Base-by-base conservation (phyloP, 2,888 invertebrate genomes). In the Phyllotreta striolata region DNA sequence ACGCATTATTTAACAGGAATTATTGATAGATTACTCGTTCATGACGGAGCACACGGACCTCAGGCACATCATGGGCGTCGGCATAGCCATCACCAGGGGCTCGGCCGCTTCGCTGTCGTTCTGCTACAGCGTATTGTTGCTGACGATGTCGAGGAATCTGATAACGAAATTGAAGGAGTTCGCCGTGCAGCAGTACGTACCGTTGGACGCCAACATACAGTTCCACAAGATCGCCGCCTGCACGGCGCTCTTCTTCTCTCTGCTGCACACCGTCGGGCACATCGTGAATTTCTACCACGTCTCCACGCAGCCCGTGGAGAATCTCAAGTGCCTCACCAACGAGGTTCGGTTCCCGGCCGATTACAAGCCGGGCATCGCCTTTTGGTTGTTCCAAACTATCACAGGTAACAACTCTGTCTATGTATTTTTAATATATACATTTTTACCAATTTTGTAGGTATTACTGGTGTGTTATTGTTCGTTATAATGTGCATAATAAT, bases 221-320 rank as follows among this genome's bases (percentile, higher is more conserved):
- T 98, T 98, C 80, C 98, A 98, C 81, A 97, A 97, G 83, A 96
- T 98, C 59, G 95, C 95, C 0, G 98, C 97, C 0, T 93, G 95
- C 73, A 97, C 97, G 0, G 96, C 95, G 0, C 83, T 96, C 0
- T 95, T 97, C 83, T 97, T 97, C 82, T 94, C 96, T 0, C 83
- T 96, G 0, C 84, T 96, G 0, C 97, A 98, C 78, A 93, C 96
- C 0, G 90, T 95, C 1, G 97, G 97, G 0, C 98, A 98, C 76
- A 91, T 97, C 79, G 94, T 98, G 38, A 98, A 98, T 82, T 98
- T 98, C 82, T 98, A 98, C 80, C 97, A 98, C 77, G 93, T 98
- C 0, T 96, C 96, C 3, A 97, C 96, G 0, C 98, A 98, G 77
- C 95, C 96, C 0, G 86, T 96, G 1, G 96, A 95, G 76, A 95